phyloP scores from a whole-genome alignment of 2,797 vertebrate species.

The Aselliscus stoliczkanus region DNA sequence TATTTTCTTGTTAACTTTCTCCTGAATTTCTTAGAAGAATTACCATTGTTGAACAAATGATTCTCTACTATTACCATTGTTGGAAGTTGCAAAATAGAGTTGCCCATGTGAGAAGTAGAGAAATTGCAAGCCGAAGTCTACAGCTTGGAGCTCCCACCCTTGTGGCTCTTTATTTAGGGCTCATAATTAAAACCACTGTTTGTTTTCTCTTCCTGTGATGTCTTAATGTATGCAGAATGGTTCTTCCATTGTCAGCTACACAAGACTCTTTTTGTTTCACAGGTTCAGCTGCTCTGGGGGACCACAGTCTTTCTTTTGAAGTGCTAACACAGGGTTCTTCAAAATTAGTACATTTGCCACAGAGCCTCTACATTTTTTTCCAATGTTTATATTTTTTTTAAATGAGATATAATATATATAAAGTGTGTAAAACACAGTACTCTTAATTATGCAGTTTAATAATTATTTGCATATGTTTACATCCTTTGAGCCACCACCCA shows the following conservation, averaged over 20 bases:
- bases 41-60: conserved; percentile 50
- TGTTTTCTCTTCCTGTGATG: conserved; percentile 60
- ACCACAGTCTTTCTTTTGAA: conserved; percentile 66
- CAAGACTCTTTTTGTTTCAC: conserved; percentile 62
- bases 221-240: conserved; percentile 68
- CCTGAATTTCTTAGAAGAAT: conserved; percentile 56
- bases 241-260: conserved; percentile 62
- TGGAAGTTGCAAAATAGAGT: neutral
- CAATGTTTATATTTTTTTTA: neutral
- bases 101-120: conserved; percentile 10
- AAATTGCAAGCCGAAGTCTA: conserved; percentile 30
- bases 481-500: neutral
- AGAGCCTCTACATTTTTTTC: neutral
- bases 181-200: conserved; percentile 67
- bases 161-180: conserved; percentile 54
- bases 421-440: neutral
- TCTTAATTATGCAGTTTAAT: neutral
- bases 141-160: conserved; percentile 27
- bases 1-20: conserved; percentile 53
- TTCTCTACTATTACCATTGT: neutral
- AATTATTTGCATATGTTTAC: neutral
- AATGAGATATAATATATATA: neutral
- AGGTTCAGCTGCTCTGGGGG: conserved; percentile 56
- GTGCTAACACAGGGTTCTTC: conserved; percentile 21
- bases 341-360: conserved; percentile 30